Percentiles rank a stretch among this genome's conserved stretches.
These are phyloP conservation scores for Zaprionus lineosus DNA, from an alignment of 2,888 invertebrate genomes.

Conservation along the genomic window DNA sequence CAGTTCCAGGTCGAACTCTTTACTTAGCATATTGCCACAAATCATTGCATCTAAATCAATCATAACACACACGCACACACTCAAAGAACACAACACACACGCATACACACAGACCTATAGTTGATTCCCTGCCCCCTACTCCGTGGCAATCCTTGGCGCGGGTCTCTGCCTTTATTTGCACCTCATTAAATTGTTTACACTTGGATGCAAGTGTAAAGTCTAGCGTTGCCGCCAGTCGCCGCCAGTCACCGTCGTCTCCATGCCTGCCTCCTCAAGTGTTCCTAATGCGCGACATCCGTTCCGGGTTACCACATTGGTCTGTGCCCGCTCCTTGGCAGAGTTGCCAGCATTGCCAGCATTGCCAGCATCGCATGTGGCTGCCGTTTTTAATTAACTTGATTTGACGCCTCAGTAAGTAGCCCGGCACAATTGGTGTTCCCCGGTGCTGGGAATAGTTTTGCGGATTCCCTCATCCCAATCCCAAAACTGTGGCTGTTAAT, in stretches of 20 bases:
- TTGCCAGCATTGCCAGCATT: constrained; percentile 9
- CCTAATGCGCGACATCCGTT: constrained; percentile 81
- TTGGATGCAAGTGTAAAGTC: constrained; percentile 72
- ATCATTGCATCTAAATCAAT: constrained; percentile 51
- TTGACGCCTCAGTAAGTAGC: constrained; percentile 79
- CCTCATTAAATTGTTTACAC: constrained; percentile 74
- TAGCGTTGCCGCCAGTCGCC: constrained; percentile 8
- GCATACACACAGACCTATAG: neutral
- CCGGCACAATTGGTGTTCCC: no score
- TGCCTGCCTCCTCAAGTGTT: constrained; percentile 67
- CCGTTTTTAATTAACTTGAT: constrained; percentile 81
- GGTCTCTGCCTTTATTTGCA: constrained; percentile 52
- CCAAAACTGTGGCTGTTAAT: constrained; percentile 64
- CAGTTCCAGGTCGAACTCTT: constrained; percentile 45
- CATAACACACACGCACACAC: constrained; percentile 46
- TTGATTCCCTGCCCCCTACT: neutral
- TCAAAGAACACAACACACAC: neutral
- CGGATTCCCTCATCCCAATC: constrained; percentile 22
- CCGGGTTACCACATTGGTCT: constrained; percentile 25
- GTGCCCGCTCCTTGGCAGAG: neutral
- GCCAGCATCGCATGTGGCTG: constrained; percentile 30
- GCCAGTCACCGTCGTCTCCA: constrained; percentile 36
- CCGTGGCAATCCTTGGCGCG: constrained; percentile 56
- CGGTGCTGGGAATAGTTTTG: constrained; percentile 43
- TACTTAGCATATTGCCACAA: constrained; percentile 63